Base-by-base conservation (phyloP, 2,113 vertebrate genomes). In the Hippocampus barbouri region DNA sequence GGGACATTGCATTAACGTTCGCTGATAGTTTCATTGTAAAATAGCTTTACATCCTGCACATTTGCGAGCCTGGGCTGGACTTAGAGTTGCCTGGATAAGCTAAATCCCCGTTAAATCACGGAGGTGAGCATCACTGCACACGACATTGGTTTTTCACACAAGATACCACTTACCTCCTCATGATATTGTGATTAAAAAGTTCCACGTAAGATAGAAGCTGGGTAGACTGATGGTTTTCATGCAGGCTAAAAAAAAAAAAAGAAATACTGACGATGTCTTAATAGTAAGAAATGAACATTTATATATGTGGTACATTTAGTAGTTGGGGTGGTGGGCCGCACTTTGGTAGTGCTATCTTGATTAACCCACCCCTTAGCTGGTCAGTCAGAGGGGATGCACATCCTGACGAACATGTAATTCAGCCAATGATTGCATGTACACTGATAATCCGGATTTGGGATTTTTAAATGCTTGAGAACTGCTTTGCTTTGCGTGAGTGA, bases 21-120 rank as follows among this genome's bases (percentile, higher is more conserved):
- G n/a, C 12, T 51, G 38, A 64, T 38, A 5, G 38, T n/a, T 63
- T 59, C 11, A 2, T 15, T 25, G 71, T 61, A 60, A 73, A 53
- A 54, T 47, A 54, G 76, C 63, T 72, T 73, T 69, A 70, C 74
- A 72, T 68, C 49, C 69, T 67, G 79, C 63, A 85, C 76, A 79
- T 85, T 81, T 83, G 78, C 71, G 68, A 27, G 57, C 43, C 60
- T 7, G 45, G 43, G 62, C 30, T 30, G 51, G 69, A 70, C 57
- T 76, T 40, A 40, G 56, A 70, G 80, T 75, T 78, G 75, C 70
- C 57, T 73, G 73, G 71, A 76, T 71, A 75, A 84, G 70, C 56
- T 69, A 86, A 82, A 86, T 84, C 76, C 73, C 66, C 66, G 71
- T 68, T 40, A 78, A 79, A 51, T 76, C 40, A 69, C 40, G 14